Percentiles rank a stretch among this genome's conserved stretches.
Conservation (phyloP, 2,113 vertebrate genomes). For the Eolophus roseicapilla region DNA sequence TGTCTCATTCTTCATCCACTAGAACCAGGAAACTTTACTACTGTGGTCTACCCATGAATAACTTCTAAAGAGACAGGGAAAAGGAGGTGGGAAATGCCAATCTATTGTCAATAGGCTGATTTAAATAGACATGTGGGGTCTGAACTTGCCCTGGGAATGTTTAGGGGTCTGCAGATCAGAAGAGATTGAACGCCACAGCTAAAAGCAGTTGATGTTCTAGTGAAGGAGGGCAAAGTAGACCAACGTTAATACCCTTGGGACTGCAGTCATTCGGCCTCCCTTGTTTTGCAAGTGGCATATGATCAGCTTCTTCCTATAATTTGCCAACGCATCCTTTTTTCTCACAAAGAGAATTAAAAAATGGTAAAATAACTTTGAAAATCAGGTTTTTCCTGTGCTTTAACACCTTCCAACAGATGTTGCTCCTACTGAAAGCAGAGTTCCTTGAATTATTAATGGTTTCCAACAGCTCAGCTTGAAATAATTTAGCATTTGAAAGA, state of each 20-base stretch:
- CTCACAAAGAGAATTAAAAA: neutral
- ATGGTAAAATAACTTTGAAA: constrained; percentile 40
- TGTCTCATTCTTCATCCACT: neutral
- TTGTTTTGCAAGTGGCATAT: neutral
- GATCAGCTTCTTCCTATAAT: neutral
- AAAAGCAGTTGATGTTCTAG: neutral
- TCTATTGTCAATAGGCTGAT: neutral
- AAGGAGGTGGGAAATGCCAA: neutral
- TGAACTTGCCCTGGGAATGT: neutral
- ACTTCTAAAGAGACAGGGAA: neutral
- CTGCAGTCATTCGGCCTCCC: neutral
- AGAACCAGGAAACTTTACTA: neutral
- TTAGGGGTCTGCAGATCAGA: neutral
- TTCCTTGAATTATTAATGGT: constrained; percentile 71
- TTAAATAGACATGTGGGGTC: neutral
- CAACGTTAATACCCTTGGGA: neutral
- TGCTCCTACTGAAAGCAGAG: constrained; percentile 58
- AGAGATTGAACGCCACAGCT: neutral
- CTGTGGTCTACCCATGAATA: neutral
- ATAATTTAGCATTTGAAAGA: constrained; percentile 74
- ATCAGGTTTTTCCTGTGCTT: constrained; percentile 28
- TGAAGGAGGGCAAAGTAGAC: neutral
- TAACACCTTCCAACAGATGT: constrained; percentile 64
- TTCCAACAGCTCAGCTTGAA: constrained; percentile 71
- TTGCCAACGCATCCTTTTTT: neutral